These are phyloP conservation scores for Seladonia tumulorum DNA, from an alignment of 2,888 invertebrate genomes.

Conservation along the genomic window DNA sequence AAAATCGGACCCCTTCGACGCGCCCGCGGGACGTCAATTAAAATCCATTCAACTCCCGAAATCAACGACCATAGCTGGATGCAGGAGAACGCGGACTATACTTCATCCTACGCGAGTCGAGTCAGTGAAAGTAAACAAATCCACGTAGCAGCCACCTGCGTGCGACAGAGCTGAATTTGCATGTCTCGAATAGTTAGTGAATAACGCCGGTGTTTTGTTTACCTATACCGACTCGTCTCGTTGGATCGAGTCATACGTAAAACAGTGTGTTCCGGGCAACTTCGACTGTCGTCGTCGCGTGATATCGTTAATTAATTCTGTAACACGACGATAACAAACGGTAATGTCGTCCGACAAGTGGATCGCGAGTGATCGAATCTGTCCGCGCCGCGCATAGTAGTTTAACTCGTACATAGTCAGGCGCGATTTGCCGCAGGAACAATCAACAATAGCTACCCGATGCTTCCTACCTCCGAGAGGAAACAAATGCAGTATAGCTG, in stretches of 20 bases:
- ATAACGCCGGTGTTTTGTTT: too few relatives aligned
- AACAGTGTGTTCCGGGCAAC: background rate
- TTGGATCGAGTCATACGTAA: background rate
- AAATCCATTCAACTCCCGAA: conserved; percentile 10
- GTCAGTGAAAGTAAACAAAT: background rate
- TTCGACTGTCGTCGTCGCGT: background rate
- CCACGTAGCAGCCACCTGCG: background rate
- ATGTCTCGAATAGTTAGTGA: background rate
- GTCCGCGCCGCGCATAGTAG: conserved; percentile 18
- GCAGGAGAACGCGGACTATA: background rate
- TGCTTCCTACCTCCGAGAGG: background rate
- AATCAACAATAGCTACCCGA: conserved; percentile 15
- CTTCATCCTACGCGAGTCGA: background rate
- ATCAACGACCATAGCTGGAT: background rate
- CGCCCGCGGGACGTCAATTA: conserved; percentile 26
- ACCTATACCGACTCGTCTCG: too few relatives aligned
- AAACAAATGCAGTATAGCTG: conserved; percentile 3
- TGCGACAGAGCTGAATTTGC: background rate
- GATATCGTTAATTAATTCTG: conserved; percentile 12
- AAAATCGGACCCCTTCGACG: background rate
- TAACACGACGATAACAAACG: conserved; percentile 22
- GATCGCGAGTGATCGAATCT: background rate
- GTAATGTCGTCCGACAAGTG: conserved; percentile 52
- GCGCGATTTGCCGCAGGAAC: conserved; percentile 27
- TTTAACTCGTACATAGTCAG: conserved; percentile 18